Evolutionary conservation across 2,888 invertebrate species (phyloP), one percentile per base, ranked within the genome.

Genomic region (Tachystola acroxantha): DNA sequence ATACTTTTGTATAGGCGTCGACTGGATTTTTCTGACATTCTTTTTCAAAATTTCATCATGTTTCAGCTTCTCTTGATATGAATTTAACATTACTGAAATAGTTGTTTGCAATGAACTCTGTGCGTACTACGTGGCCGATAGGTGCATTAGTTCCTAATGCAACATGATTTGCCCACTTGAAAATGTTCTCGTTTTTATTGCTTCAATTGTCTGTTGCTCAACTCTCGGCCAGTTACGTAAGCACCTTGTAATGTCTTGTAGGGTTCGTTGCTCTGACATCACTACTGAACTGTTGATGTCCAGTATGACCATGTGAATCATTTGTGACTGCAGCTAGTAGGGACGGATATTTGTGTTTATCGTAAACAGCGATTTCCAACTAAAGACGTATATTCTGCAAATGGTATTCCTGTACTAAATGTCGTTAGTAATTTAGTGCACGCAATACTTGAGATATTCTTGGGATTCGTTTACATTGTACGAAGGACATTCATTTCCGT

Each of bases 121-220:
- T 28, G 5, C 19, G 7, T 24, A 12, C 12, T 22, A 12, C 22
- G 22, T 22, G 26, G 11, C 11, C 2, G 16, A 3, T 30, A 11
- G 12, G 12, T 33, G 25, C n/a, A 31, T 13, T 25, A 57, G 57
- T 52, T 63, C 64, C 64, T 74, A 74, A 74, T 73, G 63, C 58
- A 59, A 60, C 66, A 22, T 62, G 60, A 65, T 73, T 62, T 59
- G 63, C 52, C 68, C 67, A 72, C 70, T 76, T 71, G 67, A 64
- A 57, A 64, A 60, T 66, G 68, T 71, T 79, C 76, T 70, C 68
- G 62, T 71, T 68, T 78, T 74, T 72, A 80, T 82, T 75, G 73
- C 66, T 54, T 72, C 80, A 77, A 84, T 80, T 80, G 78, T 74
- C 67, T 70, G 71, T 77, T 75, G 73, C 72, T 71, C 71, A 70